phyloP scores from a whole-genome alignment of 2,888 invertebrate genomes.

The Ophion slaviceki region DNA sequence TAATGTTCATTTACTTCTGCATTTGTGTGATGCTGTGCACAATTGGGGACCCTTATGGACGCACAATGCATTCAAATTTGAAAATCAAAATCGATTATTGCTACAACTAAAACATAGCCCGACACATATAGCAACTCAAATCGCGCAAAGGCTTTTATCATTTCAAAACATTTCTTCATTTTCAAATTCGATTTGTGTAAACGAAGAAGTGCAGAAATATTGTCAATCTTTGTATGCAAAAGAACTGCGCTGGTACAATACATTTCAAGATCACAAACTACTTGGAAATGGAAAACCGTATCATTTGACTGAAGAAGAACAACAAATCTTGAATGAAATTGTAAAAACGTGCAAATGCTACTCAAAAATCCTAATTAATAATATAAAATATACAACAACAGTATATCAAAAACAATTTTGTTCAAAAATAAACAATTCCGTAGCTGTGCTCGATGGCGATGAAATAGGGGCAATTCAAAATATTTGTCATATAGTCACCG shows the following conservation, averaged over 20 bases:
- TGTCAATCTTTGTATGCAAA: not conserved
- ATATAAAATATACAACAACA: too few species aligned
- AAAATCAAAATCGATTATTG: slow-evolving; percentile 45
- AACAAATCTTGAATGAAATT: not conserved
- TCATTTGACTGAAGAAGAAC: not conserved
- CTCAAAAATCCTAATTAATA: too few species aligned
- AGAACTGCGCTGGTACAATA: too few species aligned
- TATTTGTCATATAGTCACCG: too few species aligned
- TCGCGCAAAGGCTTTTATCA: not conserved
- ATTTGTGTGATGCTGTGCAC: slow-evolving; percentile 39
- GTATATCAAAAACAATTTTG: too few species aligned
- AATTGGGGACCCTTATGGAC: slow-evolving; percentile 56
- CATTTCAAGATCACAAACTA: not conserved
- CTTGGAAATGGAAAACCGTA: not conserved
- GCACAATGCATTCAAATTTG: slow-evolving; percentile 46
- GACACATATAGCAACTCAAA: not conserved
- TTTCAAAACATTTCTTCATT: too few species aligned
- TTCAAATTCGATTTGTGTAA: too few species aligned
- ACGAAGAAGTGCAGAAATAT: not conserved
- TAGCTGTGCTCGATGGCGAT: too few species aligned
- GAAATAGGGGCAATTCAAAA: too few species aligned
- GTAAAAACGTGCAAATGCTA: not conserved
- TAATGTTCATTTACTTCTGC: slow-evolving; percentile 54
- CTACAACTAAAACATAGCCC: not conserved
- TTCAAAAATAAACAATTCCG: too few species aligned